Evolutionary conservation across 2,797 vertebrate species (phyloP).

Genomic region (Sparus aurata): DNA sequence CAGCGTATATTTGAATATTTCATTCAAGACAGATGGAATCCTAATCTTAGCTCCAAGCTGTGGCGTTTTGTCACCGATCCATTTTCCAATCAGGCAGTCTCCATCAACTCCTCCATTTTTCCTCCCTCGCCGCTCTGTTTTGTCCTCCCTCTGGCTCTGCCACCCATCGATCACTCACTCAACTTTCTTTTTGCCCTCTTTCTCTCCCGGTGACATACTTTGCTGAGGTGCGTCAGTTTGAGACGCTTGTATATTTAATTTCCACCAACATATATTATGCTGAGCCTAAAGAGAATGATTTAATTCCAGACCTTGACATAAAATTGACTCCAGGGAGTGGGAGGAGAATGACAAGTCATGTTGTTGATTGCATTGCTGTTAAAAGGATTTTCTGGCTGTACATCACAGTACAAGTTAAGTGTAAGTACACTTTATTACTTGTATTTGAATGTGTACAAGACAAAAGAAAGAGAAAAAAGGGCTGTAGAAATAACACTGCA

Average conservation of each 20-base stretch:
- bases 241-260: conserved; percentile 66
- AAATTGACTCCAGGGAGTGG: conserved; percentile 47
- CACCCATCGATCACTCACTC: conserved; percentile 71
- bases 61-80: conserved; percentile 87
- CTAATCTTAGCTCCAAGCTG: conserved; percentile 90
- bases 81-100: conserved; percentile 84
- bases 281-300: conserved; percentile 52
- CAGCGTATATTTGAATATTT: conserved; percentile 88
- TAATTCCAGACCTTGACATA: conserved; percentile 53
- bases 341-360: conserved; percentile 31
- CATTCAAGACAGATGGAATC: conserved; percentile 89
- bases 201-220: conserved; percentile 59
- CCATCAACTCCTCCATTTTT: conserved; percentile 78
- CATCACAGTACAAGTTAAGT: conserved; percentile 5
- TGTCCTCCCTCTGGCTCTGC: conserved; percentile 74
- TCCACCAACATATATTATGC: conserved; percentile 47
- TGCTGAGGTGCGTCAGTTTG: conserved; percentile 54
- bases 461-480: conserved; percentile 18
- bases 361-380: conserved; percentile 45
- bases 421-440: conserved; percentile 10
- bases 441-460: conserved; percentile 28
- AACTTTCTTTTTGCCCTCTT: conserved; percentile 65
- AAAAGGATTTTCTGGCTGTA: conserved; percentile 31
- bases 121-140: conserved; percentile 63
- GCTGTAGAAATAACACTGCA: conserved; percentile 27